phyloP scores from a whole-genome alignment of 2,888 invertebrate species.

The Encarsia formosa region DNA sequence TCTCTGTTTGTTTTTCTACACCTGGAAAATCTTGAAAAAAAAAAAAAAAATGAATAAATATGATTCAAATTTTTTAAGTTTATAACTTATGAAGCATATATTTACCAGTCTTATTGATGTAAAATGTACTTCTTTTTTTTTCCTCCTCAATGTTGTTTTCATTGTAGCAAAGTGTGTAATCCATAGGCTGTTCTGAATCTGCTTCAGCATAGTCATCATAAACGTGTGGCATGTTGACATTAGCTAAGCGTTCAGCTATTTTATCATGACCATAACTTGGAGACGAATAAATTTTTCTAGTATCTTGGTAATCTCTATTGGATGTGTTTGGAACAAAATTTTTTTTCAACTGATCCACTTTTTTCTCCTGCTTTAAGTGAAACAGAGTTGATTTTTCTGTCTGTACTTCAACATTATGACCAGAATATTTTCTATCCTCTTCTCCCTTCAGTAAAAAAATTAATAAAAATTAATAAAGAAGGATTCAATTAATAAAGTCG shows the following conservation, averaged over 20 bases:
- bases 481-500: background rate
- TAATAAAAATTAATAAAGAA: background rate
- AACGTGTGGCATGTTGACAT: constrained; percentile 1
- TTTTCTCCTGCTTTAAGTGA: constrained; percentile 15
- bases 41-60: background rate
- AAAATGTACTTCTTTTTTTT: constrained; percentile 38
- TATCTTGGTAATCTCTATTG: background rate
- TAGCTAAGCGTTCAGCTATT: constrained; percentile 1
- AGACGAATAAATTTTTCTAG: constrained; percentile 7
- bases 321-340: background rate
- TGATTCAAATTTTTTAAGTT: background rate
- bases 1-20: constrained; percentile 45
- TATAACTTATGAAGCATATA: background rate
- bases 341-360: constrained; percentile 1
- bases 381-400: constrained; percentile 17
- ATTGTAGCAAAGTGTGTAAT: constrained; percentile 83
- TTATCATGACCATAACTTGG: constrained; percentile 7
- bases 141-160: constrained; percentile 71
- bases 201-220: constrained; percentile 76
- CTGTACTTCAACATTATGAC: constrained; percentile 15
- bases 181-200: constrained; percentile 86
- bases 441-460: background rate
- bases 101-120: constrained; percentile 33
- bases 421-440: constrained; percentile 1
- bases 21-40: constrained; percentile 73